Base-by-base conservation (phyloP, 2,888 invertebrate genomes). In the Spisula solida region DNA sequence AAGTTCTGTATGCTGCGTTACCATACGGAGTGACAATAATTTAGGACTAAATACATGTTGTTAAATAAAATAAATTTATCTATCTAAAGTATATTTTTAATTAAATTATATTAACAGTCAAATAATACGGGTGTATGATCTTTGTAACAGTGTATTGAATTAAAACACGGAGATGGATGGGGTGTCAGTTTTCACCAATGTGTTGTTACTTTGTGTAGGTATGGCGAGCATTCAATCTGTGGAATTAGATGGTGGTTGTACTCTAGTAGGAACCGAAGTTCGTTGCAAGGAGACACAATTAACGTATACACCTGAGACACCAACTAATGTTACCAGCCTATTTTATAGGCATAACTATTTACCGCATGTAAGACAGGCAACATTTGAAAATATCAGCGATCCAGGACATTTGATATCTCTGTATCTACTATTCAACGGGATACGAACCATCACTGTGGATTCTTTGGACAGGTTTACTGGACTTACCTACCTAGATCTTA, bases 301-400 rank as follows among this genome's bases (percentile, higher is more conserved):
- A 14, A 25, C 55, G 18, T 81, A 81, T 34, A 81, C 56, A 25
- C 81, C 81, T 10, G 55, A 34, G 18, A 31, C 56, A 31, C 31
- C 51, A 0, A 18, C 29, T 31, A 31, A 55, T 31, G 34, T 81
- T 1, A 34, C 29, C 5, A 31, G 31, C 0, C 56, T 81, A 8
- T 20, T 81, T 4, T 81, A 56, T 34, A 14, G 16, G 0, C 12
- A 20, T 20, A 81, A 81, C 55, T 16, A 31, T 6, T 18, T 81
- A 18, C 29, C 81, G 1, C 6, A 81, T 56, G n/a, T 81, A 10
- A 56, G 31, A 20, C 18, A n/a, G 20, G 55, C 31, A 14, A 56
- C 31, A 14, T 81, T 81, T 56, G 18, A 2, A 18, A 81, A 81
- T 25, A 56, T 81, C 20, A 81, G n/a, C n/a, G n/a, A n/a, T n/a